Evolutionary conservation across 2,888 invertebrate genomes (phyloP), one percentile per base, ranked within the genome.

Genomic region (Lasioglossum figueresi): DNA sequence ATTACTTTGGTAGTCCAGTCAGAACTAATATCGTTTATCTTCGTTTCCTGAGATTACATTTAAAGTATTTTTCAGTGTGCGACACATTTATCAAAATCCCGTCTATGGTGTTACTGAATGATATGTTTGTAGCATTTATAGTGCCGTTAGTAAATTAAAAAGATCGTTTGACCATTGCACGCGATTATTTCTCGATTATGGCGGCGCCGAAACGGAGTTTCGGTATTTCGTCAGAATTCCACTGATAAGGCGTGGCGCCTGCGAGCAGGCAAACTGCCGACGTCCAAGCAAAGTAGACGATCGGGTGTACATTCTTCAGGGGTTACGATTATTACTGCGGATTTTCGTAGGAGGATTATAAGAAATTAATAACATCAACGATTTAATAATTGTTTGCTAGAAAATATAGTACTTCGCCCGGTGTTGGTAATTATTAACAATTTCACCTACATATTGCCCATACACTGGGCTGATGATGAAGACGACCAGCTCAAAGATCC

Each of bases 391-490:
- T 23, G 19, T 23, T 5, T 2, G 2, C 6, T 52, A 52, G 16
- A 52, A 48, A 19, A 8, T 52, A 52, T 2, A 4, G 56, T n/a
- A 0, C 2, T 56, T 56, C 10, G n/a, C 4, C n/a, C 56, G 56
- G 4, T 56, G n/a, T 3, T 56, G 70, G n/a, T 70, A 72, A 68
- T 74, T n/a, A 56, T 63, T 23, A 56, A 75, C 71, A 43, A 37
- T 80, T 52, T 75, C 72, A 95, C 96, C 94, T 93, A 96, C 96
- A 93, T 97, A 96, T 89, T 97, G 97, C 68, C 98, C 98, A 93
- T 98, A 98, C 27, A 98, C 91, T 0, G 98, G 98, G 89, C 98
- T 98, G 83, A 98, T 96, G 45, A 98, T 93, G 94, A 98, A 98
- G 77, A 98, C 98, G 40, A 97, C 97, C 81, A 98, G 95, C 94